These are phyloP conservation scores for Xanthorhoe spadicearia DNA, from an alignment of 2,888 invertebrate species.

Conservation along the genomic window DNA sequence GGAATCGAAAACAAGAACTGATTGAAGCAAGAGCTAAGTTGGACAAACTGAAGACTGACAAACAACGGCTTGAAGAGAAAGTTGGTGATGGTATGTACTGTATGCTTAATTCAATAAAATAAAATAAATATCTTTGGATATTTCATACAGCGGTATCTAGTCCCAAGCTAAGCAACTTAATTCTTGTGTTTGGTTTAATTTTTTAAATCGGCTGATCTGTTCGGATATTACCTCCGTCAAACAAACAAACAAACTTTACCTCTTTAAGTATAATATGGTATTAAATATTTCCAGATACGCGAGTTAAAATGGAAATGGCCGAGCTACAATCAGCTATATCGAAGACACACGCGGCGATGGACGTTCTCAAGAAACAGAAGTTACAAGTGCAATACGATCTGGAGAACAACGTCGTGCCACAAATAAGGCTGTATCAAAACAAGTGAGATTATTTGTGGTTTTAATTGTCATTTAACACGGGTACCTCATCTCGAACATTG, in stretches of 20 bases:
- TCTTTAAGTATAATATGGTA: no score
- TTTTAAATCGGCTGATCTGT: no score
- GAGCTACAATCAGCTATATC: conserved; percentile 68
- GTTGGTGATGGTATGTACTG: conserved; percentile 80
- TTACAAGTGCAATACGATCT: conserved; percentile 69
- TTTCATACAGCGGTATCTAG: no score
- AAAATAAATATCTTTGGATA: no score
- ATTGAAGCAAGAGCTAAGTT: conserved; percentile 73
- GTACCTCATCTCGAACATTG: no score
- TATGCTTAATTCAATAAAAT: no score
- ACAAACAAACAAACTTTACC: no score
- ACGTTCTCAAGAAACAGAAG: conserved; percentile 71
- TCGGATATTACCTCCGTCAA: no score
- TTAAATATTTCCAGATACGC: conserved; percentile 58
- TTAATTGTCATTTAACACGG: no score
- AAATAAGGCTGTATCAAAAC: conserved; percentile 67
- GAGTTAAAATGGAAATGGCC: conserved; percentile 67
- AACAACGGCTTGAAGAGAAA: conserved; percentile 68
- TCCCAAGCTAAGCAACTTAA: no score
- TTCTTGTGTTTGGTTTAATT: no score
- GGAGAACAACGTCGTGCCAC: conserved; percentile 66
- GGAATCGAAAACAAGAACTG: conserved; percentile 80
- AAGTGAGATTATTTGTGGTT: conserved; percentile 56
- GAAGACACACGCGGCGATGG: conserved; percentile 68
- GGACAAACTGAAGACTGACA: conserved; percentile 80